Percentiles rank a stretch among this genome's conserved stretches.
Evolutionary conservation across 2,888 invertebrate genomes (phyloP).

Genomic region (Gnatocerus cornutus): DNA sequence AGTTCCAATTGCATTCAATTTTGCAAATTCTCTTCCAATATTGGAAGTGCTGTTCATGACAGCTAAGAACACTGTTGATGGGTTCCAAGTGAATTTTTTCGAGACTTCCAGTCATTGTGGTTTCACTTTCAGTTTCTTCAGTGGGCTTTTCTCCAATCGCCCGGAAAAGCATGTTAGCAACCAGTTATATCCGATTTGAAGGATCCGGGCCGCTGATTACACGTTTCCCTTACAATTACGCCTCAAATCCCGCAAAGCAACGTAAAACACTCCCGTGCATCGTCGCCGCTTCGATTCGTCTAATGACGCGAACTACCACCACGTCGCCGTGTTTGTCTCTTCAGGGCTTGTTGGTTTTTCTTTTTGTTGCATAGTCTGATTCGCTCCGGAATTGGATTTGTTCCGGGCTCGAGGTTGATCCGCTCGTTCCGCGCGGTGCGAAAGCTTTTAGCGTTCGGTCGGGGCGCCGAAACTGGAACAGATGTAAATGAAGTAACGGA

Average conservation of each 20-base stretch:
- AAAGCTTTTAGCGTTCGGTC: constrained; percentile 46
- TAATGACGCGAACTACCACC: constrained; percentile 9
- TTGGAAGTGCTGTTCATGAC: no score
- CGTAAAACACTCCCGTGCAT: neutral
- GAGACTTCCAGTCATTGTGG: no score
- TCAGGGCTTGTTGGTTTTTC: constrained; percentile 10
- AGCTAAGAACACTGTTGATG: no score
- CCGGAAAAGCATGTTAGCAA: no score
- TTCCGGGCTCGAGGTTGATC: constrained; percentile 37
- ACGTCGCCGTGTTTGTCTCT: constrained; percentile 21
- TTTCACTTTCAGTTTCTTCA: no score
- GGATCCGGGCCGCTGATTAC: no score
- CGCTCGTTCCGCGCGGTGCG: constrained; percentile 21
- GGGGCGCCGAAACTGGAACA: constrained; percentile 58
- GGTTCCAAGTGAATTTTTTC: no score
- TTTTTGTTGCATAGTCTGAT: constrained; percentile 33
- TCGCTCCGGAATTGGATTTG: constrained; percentile 49
- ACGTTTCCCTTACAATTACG: no score
- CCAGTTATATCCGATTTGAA: no score
- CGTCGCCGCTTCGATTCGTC: neutral
- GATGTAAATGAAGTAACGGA: constrained; percentile 60
- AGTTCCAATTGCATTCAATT: no score
- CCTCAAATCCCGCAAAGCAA: neutral
- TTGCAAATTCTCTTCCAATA: no score
- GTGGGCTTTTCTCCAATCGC: no score